Percentiles rank a stretch among this genome's conserved stretches.
These are phyloP conservation scores for Timema podura DNA, from an alignment of 2,888 invertebrate species.

Conservation along the genomic window DNA sequence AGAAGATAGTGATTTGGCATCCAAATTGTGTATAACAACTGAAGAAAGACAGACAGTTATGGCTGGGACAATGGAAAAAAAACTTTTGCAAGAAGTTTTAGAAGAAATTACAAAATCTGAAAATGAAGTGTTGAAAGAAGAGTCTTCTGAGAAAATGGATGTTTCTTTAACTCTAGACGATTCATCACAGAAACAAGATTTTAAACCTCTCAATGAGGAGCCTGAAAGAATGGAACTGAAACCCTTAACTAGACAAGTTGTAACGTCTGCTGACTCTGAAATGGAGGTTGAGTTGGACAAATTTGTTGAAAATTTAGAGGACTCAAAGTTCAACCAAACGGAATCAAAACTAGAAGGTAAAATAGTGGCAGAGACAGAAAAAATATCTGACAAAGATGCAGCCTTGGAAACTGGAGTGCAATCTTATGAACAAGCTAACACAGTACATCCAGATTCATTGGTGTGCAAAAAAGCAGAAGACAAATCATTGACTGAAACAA, in stretches of 20 bases:
- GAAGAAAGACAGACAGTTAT: not conserved
- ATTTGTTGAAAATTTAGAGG: not conserved
- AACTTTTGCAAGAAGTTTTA: conserved; percentile 24
- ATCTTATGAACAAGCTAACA: no score
- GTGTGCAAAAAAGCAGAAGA: no score
- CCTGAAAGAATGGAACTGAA: not conserved
- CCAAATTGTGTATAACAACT: no score
- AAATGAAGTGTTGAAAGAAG: conserved; percentile 27
- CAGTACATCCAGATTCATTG: no score
- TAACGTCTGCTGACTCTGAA: not conserved
- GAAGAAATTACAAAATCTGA: conserved; percentile 23
- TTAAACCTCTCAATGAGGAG: not conserved
- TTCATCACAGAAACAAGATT: not conserved
- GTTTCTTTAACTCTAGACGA: not conserved
- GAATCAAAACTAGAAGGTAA: not conserved
- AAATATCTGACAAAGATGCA: no score
- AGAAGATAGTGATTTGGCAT: not conserved
- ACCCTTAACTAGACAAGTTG: not conserved
- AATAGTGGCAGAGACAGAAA: not conserved
- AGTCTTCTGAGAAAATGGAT: conserved; percentile 1
- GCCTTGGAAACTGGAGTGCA: not conserved
- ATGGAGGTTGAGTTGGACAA: not conserved
- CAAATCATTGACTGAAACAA: conserved; percentile 10
- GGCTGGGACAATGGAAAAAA: conserved; percentile 28
- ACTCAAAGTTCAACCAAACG: no score